These are phyloP conservation scores for Sebastolobus alascanus DNA, from an alignment of 2,797 vertebrate genomes.

Conservation along the genomic window DNA sequence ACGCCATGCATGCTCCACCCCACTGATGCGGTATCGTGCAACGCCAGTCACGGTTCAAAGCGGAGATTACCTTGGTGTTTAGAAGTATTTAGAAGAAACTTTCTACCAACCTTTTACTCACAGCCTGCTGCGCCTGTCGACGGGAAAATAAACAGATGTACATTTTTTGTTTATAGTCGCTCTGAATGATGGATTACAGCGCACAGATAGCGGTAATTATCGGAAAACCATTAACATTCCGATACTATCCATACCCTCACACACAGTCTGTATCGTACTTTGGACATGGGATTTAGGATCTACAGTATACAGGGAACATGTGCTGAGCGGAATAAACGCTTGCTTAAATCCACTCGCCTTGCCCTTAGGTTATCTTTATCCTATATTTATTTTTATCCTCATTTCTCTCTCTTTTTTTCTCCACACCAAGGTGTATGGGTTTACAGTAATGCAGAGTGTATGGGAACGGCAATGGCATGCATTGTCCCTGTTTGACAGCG, in stretches of 20 bases:
- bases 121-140: constrained; percentile 58
- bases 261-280: constrained; percentile 43
- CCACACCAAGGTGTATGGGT: constrained; percentile 72
- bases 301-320: constrained; percentile 61
- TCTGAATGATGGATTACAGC: constrained; percentile 78
- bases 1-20: constrained; percentile 54
- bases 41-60: constrained; percentile 72
- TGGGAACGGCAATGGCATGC: constrained; percentile 66
- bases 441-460: constrained; percentile 73
- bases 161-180: constrained; percentile 77
- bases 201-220: constrained; percentile 84
- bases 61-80: constrained; percentile 68
- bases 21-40: constrained; percentile 32
- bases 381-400: constrained; percentile 79
- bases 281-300: constrained; percentile 66
- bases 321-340: constrained; percentile 67
- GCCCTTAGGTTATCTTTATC: constrained; percentile 78
- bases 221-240: constrained; percentile 85
- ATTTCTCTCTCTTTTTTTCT: constrained; percentile 57
- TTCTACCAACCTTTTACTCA: constrained; percentile 49
- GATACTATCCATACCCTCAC: constrained; percentile 79
- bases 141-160: constrained; percentile 80
- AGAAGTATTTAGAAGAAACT: constrained; percentile 63
- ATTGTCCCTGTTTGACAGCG: constrained; percentile 82
- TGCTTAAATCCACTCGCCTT: constrained; percentile 72